Evolutionary conservation across 2,113 vertebrate genomes (phyloP).

Genomic region (Solenodon paradoxus): DNA sequence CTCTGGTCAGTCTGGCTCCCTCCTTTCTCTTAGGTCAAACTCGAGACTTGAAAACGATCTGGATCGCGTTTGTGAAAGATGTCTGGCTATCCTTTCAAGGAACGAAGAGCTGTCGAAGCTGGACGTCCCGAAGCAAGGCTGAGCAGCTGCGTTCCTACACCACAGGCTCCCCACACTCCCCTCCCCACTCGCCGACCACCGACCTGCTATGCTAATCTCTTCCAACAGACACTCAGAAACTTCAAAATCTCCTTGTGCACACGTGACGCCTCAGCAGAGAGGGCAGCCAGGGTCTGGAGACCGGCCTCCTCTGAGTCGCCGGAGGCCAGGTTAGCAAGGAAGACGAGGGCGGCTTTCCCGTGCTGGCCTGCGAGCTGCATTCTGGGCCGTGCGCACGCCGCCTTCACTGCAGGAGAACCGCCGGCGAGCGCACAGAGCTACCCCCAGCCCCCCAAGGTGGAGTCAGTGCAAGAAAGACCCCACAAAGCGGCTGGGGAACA

Average conservation of each 20-base stretch:
- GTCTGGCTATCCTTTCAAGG: not conserved
- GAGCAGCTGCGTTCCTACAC: rapidly evolving
- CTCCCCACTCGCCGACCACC: not conserved
- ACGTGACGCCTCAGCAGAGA: not conserved
- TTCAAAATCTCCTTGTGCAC: not conserved
- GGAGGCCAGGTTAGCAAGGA: not conserved
- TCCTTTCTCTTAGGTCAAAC: not conserved
- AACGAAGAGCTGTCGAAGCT: not conserved
- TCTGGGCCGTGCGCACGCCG: too few relatives aligned
- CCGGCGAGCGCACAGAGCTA: not conserved
- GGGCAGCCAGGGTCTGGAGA: not conserved
- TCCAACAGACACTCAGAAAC: not conserved
- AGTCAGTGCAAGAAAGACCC: too few relatives aligned
- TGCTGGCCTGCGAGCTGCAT: too few relatives aligned
- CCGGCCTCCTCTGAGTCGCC: not conserved
- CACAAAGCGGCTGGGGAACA: too few relatives aligned
- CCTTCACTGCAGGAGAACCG: too few relatives aligned
- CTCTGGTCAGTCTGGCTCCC: not conserved
- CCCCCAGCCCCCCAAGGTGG: too few relatives aligned
- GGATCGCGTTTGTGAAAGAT: not conserved
- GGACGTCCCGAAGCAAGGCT: not conserved
- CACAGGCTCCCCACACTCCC: not conserved
- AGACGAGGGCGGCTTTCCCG: too few relatives aligned
- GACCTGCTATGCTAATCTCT: not conserved
- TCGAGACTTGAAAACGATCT: not conserved